A percentile compares a stretch with the other conserved stretches of the same genome.
Evolutionary conservation across 2,888 invertebrate genomes (phyloP).

Genomic region (Drosophila anomelani): DNA sequence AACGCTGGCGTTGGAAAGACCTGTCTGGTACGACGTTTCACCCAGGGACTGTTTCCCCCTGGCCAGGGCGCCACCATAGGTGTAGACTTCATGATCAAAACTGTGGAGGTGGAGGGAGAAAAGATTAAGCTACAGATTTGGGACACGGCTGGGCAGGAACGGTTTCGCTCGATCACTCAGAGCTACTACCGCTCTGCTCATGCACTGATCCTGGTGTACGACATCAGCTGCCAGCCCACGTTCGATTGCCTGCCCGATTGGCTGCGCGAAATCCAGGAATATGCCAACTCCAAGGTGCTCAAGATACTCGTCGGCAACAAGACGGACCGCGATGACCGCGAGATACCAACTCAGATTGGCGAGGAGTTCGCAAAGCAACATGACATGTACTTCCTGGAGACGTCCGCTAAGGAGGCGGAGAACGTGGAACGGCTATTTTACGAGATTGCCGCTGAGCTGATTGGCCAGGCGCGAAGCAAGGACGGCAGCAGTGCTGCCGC

Average conservation of each 20-base stretch:
- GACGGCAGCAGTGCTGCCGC: constrained; percentile 82
- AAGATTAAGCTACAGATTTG: constrained; percentile 99
- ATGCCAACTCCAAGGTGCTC: constrained; percentile 94
- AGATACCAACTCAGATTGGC: constrained; percentile 95
- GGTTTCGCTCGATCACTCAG: constrained; percentile 98
- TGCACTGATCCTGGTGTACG: constrained; percentile 97
- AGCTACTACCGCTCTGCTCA: constrained; percentile 99
- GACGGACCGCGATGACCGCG: constrained; percentile 97
- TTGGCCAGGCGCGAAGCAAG: constrained; percentile 96
- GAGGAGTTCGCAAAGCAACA: constrained; percentile 98
- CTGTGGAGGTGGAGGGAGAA: constrained; percentile 97
- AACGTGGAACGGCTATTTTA: constrained; percentile 98
- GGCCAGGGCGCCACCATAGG: constrained; percentile 99
- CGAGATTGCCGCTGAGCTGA: constrained; percentile 97
- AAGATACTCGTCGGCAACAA: constrained; percentile 91
- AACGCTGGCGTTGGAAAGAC: constrained; percentile 99
- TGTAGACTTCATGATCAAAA: constrained; percentile 99
- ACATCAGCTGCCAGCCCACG: constrained; percentile 98
- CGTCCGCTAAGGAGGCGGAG: constrained; percentile 98
- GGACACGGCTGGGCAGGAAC: constrained; percentile 99
- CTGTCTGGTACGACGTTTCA: constrained; percentile 97
- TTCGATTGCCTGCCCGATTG: constrained; percentile 99
- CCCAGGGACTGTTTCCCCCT: constrained; percentile 99
- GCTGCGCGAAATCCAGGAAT: constrained; percentile 98
- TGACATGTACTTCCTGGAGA: constrained; percentile 99